Base-by-base conservation (phyloP, 2,797 vertebrate genomes). In the Cirrhinus molitorella region DNA sequence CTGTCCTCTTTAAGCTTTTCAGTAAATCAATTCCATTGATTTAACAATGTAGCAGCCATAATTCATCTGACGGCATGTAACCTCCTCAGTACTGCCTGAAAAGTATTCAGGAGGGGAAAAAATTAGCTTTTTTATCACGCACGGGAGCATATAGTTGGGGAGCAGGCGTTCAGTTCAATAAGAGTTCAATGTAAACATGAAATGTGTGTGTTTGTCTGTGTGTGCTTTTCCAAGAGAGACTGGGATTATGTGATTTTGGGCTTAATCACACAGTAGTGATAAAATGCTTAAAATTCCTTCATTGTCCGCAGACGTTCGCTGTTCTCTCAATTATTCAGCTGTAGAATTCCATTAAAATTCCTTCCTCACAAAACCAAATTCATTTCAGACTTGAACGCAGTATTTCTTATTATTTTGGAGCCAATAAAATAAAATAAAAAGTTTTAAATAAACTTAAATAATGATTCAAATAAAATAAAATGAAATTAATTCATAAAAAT, bases 281-380 rank as follows among this genome's bases (percentile, higher is more conserved):
- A 53, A 85, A 73, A 74, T 73, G 13, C 40, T 21, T 66, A 17
- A 47, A 55, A 76, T 80, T 70, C 49, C 25, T 65, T 76, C 13
- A 59, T 37, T 55, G 49, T 12, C 31, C 2, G 2, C 43, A 37
- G 25, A 23, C 3, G 0, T 63, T 49, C n/a, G 11, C 49, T 57
- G 37, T 76, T 72, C 57, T 76, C 40, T 76, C 71, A 51, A 37
- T 75, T 68, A 51, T 81, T 70, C 43, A 47, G 34, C 34, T 28
- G 23, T 7, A 72, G 10, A 79, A 83, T 47, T 47, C 70, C 28
- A 49, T 85, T 85, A 19, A 82, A 82, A 83, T 49, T 63, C 61
- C 74, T 80, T 31, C n/a, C 67, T 49, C 47, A 31, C 45, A 28
- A 57, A 67, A 67, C 2, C 5, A 63, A 31, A 75, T 40, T 28